Base-by-base conservation (phyloP, 2,797 vertebrate genomes). In the Tadarida brasiliensis region DNA sequence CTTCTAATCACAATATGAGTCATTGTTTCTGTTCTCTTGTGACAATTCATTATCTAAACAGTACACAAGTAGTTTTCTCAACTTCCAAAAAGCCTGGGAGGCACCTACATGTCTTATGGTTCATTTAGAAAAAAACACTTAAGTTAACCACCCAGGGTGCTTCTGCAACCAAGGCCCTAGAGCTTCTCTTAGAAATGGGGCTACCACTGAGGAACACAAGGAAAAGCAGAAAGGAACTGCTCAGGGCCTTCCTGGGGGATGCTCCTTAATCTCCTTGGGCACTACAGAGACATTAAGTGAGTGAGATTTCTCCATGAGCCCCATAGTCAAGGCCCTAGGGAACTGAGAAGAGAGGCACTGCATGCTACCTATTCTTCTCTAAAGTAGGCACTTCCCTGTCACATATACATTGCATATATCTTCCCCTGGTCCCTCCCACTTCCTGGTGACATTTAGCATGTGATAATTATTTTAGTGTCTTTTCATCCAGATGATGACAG, bases 1-100 rank as follows among this genome's bases (percentile, higher is more conserved):
- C 57, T 91, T 88, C 71, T 63, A 74, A 83, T 76, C 68, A 85
- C 54, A 96, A 84, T 56, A 65, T 87, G n/a, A 94, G 44, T 92
- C 59, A 82, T 78, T 24, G 16, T 91, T 91, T 89, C 76, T 81
- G n/a, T 59, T 92, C 77, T 85, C 81, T 87, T 56, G n/a, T 94
- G 85, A 61, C 33, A 83, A 39, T 70, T 61, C 22, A 81, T 83
- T 95, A 88, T 85, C 30, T 51, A 76, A 82, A 90, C 2, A 77
- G 33, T 73, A 85, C 11, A 77, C 44, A 83, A 83, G 56, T 51
- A 88, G 68, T 19, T 28, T 49, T 1, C 63, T 17, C 73, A 63
- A 86, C 51, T 91, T 93, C 71, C 59, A 71, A 76, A 87, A 94
- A 65, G 44, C 73, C 57, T 26, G 59, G 22, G 28, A 87, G 54